These are phyloP conservation scores for Gila orcuttii DNA, from an alignment of 2,113 vertebrate genomes.

Conservation along the genomic window DNA sequence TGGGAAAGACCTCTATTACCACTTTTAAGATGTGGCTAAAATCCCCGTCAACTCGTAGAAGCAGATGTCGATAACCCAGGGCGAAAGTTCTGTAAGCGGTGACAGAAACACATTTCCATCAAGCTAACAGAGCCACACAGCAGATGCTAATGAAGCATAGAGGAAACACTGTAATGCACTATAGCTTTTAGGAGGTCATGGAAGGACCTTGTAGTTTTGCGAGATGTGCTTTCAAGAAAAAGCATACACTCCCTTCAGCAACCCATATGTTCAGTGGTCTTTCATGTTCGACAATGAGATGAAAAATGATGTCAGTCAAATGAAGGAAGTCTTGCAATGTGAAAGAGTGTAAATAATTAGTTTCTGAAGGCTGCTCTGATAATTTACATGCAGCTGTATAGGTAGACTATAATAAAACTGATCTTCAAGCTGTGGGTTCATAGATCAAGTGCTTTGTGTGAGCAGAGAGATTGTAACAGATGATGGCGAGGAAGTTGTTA, in stretches of 20 bases:
- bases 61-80: slow-evolving; percentile 19
- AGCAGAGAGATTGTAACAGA: neutral
- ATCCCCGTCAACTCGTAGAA: slow-evolving; percentile 68
- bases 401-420: neutral
- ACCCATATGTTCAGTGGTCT: neutral
- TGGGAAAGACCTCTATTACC: slow-evolving; percentile 76
- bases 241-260: neutral
- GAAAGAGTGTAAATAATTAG: slow-evolving; percentile 18
- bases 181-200: neutral
- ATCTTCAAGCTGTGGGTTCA: slow-evolving; percentile 11
- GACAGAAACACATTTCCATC: slow-evolving; percentile 44
- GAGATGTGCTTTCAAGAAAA: neutral
- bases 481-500: slow-evolving; percentile 29
- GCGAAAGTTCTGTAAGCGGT: slow-evolving; percentile 16
- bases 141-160: slow-evolving; percentile 23
- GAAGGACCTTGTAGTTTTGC: neutral
- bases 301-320: neutral
- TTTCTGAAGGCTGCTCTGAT: slow-evolving; percentile 1
- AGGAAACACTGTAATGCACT: slow-evolving; percentile 3
- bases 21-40: slow-evolving; percentile 74
- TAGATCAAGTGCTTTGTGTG: slow-evolving; percentile 30
- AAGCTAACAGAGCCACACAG: slow-evolving; percentile 28
- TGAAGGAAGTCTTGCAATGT: neutral
- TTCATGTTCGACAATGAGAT: neutral
- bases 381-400: slow-evolving; percentile 9